Percentiles rank a stretch among this genome's conserved stretches.
Evolutionary conservation across 2,797 vertebrate genomes (phyloP).

Genomic region (Sebastiscus tertius): DNA sequence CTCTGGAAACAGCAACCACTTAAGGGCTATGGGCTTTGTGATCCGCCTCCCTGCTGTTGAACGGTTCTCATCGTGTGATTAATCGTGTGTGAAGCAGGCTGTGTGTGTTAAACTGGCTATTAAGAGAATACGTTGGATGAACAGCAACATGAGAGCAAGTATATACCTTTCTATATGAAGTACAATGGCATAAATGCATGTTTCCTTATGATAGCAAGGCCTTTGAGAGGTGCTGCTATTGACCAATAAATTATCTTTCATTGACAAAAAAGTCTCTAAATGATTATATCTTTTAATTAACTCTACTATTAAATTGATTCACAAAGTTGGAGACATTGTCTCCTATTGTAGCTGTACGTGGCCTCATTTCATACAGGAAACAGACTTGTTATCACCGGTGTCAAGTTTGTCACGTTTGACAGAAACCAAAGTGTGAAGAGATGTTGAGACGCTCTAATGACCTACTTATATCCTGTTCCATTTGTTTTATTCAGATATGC

Average conservation of each 20-base stretch:
- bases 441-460: not conserved
- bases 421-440: not conserved
- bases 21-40: conserved; percentile 4
- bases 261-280: not conserved
- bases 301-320: not conserved
- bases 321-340: not conserved
- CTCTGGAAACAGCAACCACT: conserved; percentile 36
- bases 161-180: not conserved
- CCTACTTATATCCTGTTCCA: not conserved
- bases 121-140: not conserved
- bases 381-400: not conserved
- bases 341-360: not conserved
- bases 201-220: not conserved
- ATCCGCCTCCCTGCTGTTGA: conserved; percentile 5
- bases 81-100: conserved; percentile 24
- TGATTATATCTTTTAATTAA: not conserved
- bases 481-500: not conserved
- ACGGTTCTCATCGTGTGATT: conserved; percentile 22
- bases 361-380: conserved; percentile 43
- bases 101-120: conserved; percentile 1
- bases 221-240: not conserved
- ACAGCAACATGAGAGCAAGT: not conserved
- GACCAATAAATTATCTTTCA: not conserved
- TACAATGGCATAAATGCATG: not conserved
- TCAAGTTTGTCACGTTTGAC: conserved; percentile 4